Conservation (phyloP, 2,797 vertebrate species). For the Thalassophryne amazonica region DNA sequence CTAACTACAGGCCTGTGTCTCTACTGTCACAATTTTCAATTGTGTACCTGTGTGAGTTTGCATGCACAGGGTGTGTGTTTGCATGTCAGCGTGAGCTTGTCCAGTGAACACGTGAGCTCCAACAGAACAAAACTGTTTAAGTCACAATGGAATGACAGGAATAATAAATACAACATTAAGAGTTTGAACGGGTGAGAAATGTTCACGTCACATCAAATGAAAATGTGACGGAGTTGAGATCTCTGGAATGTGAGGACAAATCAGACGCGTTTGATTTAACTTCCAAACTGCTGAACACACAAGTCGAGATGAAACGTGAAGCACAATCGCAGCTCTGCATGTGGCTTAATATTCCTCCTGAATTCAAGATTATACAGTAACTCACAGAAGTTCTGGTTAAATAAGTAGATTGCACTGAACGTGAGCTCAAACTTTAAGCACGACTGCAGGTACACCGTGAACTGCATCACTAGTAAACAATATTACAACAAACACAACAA, state of each 20-base stretch:
- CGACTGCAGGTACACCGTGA: constrained; percentile 10
- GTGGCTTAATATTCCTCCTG: constrained; percentile 43
- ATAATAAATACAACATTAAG: constrained; percentile 38
- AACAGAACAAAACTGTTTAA: constrained; percentile 16
- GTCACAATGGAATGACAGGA: constrained; percentile 8
- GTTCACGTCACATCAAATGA: not conserved
- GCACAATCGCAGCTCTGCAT: constrained; percentile 15
- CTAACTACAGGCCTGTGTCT: no score
- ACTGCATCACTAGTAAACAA: constrained; percentile 10
- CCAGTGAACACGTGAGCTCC: constrained; percentile 12
- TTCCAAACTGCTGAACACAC: constrained; percentile 12
- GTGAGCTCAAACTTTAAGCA: not conserved
- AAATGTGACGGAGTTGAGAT: not conserved
- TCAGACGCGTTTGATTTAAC: constrained; percentile 7
- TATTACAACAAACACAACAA: constrained; percentile 8
- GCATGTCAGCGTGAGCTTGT: constrained; percentile 14
- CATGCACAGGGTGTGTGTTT: not conserved
- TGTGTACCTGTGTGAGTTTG: constrained; percentile 8
- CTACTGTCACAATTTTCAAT: no score
- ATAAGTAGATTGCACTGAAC: constrained; percentile 27
- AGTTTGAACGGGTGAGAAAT: constrained; percentile 2
- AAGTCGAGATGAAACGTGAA: not conserved
- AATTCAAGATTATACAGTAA: constrained; percentile 1
- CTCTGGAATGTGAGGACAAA: not conserved
- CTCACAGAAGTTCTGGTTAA: constrained; percentile 1